A percentile compares a stretch with the other conserved stretches of the same genome.
Evolutionary conservation across 2,888 invertebrate species (phyloP).

Genomic region (Harpagoxenus sublaevis): DNA sequence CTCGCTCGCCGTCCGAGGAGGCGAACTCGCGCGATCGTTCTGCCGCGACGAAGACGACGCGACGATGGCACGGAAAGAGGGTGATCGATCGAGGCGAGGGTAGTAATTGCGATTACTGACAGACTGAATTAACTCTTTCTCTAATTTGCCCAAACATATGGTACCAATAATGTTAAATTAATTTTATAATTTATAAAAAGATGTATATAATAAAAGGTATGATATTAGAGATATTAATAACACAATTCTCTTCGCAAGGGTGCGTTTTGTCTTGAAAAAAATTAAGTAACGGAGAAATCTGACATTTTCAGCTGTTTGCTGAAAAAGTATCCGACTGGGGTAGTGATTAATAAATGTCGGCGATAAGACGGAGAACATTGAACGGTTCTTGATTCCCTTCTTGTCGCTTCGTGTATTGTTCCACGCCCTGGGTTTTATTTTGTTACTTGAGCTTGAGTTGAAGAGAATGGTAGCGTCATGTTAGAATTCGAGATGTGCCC

Average conservation of each 20-base stretch:
- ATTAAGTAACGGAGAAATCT: neutral
- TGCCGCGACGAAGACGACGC: neutral
- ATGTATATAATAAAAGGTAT: neutral
- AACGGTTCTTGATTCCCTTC: neutral
- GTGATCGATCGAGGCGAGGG: neutral
- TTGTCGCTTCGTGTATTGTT: neutral
- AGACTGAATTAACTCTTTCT: neutral
- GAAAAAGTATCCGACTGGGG: neutral
- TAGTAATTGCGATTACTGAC: neutral
- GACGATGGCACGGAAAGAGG: neutral
- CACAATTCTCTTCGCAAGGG: neutral
- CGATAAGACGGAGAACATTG: neutral
- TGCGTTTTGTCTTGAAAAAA: neutral
- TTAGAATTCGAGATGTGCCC: neutral
- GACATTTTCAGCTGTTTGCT: neutral
- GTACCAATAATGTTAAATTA: neutral
- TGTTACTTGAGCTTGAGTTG: neutral
- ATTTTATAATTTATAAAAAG: neutral
- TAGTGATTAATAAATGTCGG: conserved; percentile 7
- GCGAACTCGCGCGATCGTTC: conserved; percentile 43
- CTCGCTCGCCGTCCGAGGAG: conserved; percentile 58
- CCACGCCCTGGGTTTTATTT: neutral
- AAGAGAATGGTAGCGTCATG: neutral
- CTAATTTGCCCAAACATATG: neutral
- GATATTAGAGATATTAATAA: neutral